Conservation (phyloP, 2,888 invertebrate genomes). For the Atherix ibis region DNA sequence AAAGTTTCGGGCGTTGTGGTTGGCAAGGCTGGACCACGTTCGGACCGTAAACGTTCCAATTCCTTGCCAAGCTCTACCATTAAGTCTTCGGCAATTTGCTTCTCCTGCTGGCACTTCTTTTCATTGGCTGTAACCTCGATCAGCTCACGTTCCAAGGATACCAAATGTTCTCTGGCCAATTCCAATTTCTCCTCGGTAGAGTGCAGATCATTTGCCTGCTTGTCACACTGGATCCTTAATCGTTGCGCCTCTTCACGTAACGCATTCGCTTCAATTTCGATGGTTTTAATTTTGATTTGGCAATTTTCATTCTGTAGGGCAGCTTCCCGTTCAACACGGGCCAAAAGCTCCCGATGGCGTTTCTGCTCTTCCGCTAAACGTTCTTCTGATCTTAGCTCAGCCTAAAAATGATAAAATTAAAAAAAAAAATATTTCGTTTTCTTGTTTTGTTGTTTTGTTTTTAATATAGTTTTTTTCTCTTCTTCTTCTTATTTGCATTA, state of each 20-base stretch:
- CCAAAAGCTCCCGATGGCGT: conserved; percentile 66
- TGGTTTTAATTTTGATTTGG: conserved; percentile 50
- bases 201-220: conserved; percentile 40
- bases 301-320: conserved; percentile 61
- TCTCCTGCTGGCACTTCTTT: conserved; percentile 35
- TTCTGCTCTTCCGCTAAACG: conserved; percentile 67
- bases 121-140: conserved; percentile 39
- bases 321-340: conserved; percentile 72
- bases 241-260: conserved; percentile 49
- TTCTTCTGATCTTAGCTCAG: conserved; percentile 60
- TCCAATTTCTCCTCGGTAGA: conserved; percentile 39
- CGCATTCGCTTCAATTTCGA: conserved; percentile 48
- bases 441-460: too few relatives aligned
- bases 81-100: conserved; percentile 38
- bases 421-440: too few relatives aligned
- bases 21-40: conserved; percentile 42
- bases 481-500: too few relatives aligned
- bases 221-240: conserved; percentile 46
- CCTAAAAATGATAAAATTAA: conserved; percentile 31
- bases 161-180: conserved; percentile 37
- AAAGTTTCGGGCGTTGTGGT: conserved; percentile 52
- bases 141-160: conserved; percentile 35
- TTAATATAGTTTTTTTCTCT: too few relatives aligned
- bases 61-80: conserved; percentile 51
- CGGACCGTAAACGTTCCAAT: conserved; percentile 47